Percentiles rank a stretch among this genome's conserved stretches.
Evolutionary conservation across 2,888 invertebrate species (phyloP).

Genomic region (Hemistola chrysoprasaria): DNA sequence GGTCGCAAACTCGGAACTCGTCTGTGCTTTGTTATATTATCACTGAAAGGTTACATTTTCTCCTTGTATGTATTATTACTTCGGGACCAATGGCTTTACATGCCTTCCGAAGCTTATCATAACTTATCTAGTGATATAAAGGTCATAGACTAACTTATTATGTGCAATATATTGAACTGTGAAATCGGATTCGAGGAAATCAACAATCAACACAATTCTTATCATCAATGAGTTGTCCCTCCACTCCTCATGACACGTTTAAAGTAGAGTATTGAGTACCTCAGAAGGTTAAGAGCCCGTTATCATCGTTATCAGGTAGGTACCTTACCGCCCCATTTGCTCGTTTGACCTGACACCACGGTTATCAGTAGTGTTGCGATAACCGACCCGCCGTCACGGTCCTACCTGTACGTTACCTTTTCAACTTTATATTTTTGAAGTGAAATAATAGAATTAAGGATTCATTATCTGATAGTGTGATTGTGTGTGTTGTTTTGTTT

Average conservation of each 20-base stretch:
- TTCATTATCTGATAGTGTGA: slow-evolving; percentile 15
- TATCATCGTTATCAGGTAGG: slow-evolving; percentile 73
- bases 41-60: too few species aligned
- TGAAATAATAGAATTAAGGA: slow-evolving; percentile 5
- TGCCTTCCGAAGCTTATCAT: too few species aligned
- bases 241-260: slow-evolving; percentile 13
- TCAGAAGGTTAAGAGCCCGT: slow-evolving; percentile 80
- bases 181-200: too few species aligned
- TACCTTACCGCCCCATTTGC: slow-evolving; percentile 77
- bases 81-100: too few species aligned
- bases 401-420: slow-evolving; percentile 72
- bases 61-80: too few species aligned
- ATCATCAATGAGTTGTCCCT: slow-evolving; percentile 3
- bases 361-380: slow-evolving; percentile 78
- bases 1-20: slow-evolving; percentile 37
- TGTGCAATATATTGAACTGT: too few species aligned
- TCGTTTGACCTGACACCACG: slow-evolving; percentile 81
- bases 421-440: slow-evolving; percentile 39
- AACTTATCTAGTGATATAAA: too few species aligned
- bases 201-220: too few species aligned
- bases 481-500: too few species aligned
- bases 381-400: slow-evolving; percentile 60
- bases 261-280: slow-evolving; percentile 38
- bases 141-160: too few species aligned
- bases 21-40: slow-evolving; percentile 17